Evolutionary conservation across 1,140 invertebrate genomes (phyloP).

Genomic region (Pachypsylla venusta): DNA sequence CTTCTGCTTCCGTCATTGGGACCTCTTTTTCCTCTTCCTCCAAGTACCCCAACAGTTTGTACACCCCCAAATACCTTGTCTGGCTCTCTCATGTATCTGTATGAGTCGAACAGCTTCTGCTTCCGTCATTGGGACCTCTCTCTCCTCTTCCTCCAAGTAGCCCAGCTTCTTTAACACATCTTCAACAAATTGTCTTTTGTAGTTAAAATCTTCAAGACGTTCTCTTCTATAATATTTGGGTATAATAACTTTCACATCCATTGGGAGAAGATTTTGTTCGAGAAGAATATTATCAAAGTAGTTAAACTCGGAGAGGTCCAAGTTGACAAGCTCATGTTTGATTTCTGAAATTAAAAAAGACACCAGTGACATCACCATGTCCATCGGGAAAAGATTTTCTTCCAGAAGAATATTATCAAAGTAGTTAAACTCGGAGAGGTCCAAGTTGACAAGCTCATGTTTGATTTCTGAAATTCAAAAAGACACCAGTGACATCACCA

Average conservation of each 20-base stretch:
- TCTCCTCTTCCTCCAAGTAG: conserved; percentile 41
- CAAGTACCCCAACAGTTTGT: conserved; percentile 48
- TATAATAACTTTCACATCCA: conserved; percentile 32
- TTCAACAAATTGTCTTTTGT: conserved; percentile 44
- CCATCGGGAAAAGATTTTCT: conserved; percentile 36
- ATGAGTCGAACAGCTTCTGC: conserved; percentile 71
- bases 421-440: conserved; percentile 71
- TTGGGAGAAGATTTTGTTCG: conserved; percentile 38
- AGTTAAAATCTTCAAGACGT: conserved; percentile 40
- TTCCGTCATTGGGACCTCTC: conserved; percentile 46
- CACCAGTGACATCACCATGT: too few species aligned
- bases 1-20: conserved; percentile 60
- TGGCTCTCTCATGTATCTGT: conserved; percentile 76
- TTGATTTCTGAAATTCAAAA: conserved; percentile 63
- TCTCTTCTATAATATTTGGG: conserved; percentile 54
- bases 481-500: too few species aligned
- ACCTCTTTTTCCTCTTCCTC: conserved; percentile 39
- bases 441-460: conserved; percentile 71
- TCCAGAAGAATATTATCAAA: conserved; percentile 58
- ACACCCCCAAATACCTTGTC: conserved; percentile 54
- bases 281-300: conserved; percentile 66
- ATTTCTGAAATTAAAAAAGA: conserved; percentile 60
- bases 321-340: conserved; percentile 70
- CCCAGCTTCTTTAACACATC: conserved; percentile 49
- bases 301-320: conserved; percentile 70